Conservation (phyloP, 2,888 invertebrate genomes). For the Agonopterix arenella region DNA sequence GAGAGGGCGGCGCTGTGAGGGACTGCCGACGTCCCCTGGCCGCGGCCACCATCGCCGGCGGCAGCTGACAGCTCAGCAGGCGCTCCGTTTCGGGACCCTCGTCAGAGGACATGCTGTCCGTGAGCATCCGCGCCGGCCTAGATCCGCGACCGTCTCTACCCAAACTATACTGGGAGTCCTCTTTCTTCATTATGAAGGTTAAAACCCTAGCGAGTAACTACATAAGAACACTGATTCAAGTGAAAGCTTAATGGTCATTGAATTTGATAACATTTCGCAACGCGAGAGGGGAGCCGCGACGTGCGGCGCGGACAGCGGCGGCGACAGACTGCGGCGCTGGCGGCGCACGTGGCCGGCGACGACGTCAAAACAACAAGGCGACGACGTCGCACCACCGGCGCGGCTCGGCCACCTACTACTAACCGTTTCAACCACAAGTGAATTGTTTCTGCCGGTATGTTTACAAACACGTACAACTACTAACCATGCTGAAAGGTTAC, state of each 20-base stretch:
- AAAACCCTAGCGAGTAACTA: constrained; percentile 27
- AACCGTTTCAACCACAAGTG: not conserved
- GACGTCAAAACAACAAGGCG: constrained; percentile 40
- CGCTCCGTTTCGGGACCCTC: constrained; percentile 66
- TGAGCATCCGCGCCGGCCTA: constrained; percentile 49
- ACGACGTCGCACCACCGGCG: constrained; percentile 2
- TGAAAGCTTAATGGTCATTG: constrained; percentile 26
- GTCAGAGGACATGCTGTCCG: constrained; percentile 65
- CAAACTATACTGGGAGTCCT: constrained; percentile 44
- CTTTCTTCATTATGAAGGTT: constrained; percentile 49
- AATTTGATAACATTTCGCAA: constrained; percentile 45
- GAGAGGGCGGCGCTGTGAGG: constrained; percentile 69
- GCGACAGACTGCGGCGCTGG: constrained; percentile 46
- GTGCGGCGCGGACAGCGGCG: constrained; percentile 43
- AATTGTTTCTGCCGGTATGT: constrained; percentile 6
- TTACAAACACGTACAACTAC: not conserved
- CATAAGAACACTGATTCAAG: constrained; percentile 21
- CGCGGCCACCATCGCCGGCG: constrained; percentile 42
- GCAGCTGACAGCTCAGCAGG: constrained; percentile 46
- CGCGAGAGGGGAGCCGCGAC: constrained; percentile 20
- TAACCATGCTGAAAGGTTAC: too few species aligned
- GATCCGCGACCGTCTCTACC: constrained; percentile 33
- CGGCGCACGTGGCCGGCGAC: constrained; percentile 8
- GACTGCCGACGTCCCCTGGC: constrained; percentile 51
- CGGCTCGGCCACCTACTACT: not conserved